Base-by-base conservation (phyloP, 2,113 vertebrate species). In the Ploceus nigricollis region DNA sequence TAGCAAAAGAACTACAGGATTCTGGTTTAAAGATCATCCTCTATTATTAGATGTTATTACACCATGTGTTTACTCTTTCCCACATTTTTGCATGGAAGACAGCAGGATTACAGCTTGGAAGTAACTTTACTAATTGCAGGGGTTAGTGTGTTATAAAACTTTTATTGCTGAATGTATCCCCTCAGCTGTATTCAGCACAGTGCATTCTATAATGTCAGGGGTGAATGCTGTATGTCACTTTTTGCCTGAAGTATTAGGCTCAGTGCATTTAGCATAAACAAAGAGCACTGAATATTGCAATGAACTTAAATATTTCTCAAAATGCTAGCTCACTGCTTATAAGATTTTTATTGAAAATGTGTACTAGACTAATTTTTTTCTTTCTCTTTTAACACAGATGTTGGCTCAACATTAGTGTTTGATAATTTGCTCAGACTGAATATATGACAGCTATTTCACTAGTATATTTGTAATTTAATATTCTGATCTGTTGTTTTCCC, bases 401-500 rank as follows among this genome's bases (percentile, higher is more conserved):
- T n/a, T 78, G 15, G 18, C 51, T 31, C 25, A 79, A 33, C 28
- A 28, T 71, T 25, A 35, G 11, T 58, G 51, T 66, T 73, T 85
- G 19, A 47, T 56, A 12, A 44, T 80, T 80, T 89, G 37, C 39
- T 70, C 13, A 50, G 28, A 45, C 12, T 90, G 18, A 45, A 40
- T 75, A 40, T 65, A 37, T 72, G 18, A 42, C 15, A 86, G 30
- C 10, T 66, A 7, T 78, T 82, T 89, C 45, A 40, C 13, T 71
- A n/a, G 39, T 18, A 11, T 13, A 51, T 88, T 86, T 76, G 5
- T 88, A 78, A 51, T 22, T 71, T 73, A 83, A 92, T 93, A 70
- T 81, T 89, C 11, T 95, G 19, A 84, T 77, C 45, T 94, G 14
- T 70, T 91, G 24, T 97, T 70, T 94, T 92, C 35, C 23, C 3